Conservation (phyloP, 2,113 vertebrate genomes). For the Eleginops maclovinus region DNA sequence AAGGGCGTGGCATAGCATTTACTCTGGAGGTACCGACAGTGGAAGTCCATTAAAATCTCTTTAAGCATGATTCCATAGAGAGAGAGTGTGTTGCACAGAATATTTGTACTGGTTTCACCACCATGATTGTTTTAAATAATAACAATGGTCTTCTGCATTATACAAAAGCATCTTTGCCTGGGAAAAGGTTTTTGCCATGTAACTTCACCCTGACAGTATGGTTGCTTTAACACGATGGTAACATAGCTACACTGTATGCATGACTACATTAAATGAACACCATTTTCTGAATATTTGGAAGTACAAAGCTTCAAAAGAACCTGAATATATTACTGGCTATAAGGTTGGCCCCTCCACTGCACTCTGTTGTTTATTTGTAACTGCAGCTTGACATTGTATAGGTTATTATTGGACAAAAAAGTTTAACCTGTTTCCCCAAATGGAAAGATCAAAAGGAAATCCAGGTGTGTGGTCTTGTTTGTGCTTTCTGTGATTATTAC, state of each 20-base stretch:
- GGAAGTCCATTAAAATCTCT: not conserved
- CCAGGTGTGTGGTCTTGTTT: not conserved
- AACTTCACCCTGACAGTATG: not conserved
- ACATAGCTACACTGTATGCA: not conserved
- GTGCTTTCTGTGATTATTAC: not conserved
- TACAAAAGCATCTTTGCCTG: not conserved
- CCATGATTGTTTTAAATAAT: not conserved
- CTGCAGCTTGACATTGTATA: not conserved
- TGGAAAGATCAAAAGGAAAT: not conserved
- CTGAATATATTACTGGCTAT: too few relatives aligned
- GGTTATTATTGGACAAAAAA: not conserved
- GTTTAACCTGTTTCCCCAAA: not conserved
- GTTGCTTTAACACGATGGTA: not conserved
- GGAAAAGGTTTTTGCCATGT: not conserved
- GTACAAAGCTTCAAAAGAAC: not conserved
- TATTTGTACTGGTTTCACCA: not conserved
- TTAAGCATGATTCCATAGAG: not conserved
- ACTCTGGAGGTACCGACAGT: not conserved
- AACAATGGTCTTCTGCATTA: not conserved
- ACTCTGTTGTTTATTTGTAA: not conserved
- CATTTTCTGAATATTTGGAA: not conserved
- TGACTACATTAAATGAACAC: not conserved
- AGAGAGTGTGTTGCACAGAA: not conserved
- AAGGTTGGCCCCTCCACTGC: too few relatives aligned
- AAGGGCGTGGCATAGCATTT: conserved; percentile 2